phyloP scores from a whole-genome alignment of 2,113 vertebrate species.

The Tauraco erythrolophus region DNA sequence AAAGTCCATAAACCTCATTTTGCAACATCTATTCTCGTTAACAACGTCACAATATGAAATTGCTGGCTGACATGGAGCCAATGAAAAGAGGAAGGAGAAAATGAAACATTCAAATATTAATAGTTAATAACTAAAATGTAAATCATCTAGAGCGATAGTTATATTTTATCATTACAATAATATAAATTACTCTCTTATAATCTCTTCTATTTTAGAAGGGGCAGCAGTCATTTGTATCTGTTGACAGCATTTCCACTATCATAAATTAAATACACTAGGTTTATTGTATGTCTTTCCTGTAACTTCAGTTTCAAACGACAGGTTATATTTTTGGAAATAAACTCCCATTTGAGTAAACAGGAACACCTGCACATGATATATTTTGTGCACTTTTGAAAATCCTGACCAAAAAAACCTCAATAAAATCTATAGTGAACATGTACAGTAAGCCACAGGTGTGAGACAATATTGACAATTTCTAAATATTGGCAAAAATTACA shows the following conservation, averaged over 20 bases:
- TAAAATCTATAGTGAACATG: neutral
- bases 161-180: neutral
- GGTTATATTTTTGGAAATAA: neutral
- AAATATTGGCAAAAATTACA: neutral
- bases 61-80: neutral
- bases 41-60: neutral
- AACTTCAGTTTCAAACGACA: neutral
- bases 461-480: neutral
- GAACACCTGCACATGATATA: neutral
- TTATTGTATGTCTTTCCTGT: neutral
- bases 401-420: neutral
- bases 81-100: neutral
- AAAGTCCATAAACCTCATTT: neutral
- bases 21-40: constrained; percentile 3
- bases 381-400: neutral
- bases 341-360: neutral
- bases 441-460: neutral
- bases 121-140: neutral
- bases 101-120: neutral
- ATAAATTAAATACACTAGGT: neutral
- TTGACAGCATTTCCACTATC: neutral
- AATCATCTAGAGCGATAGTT: neutral
- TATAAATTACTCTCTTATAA: neutral
- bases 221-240: neutral
- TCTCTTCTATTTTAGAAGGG: neutral